Evolutionary conservation across 2,113 vertebrate species (phyloP).

Genomic region (Neofelis nebulosa): DNA sequence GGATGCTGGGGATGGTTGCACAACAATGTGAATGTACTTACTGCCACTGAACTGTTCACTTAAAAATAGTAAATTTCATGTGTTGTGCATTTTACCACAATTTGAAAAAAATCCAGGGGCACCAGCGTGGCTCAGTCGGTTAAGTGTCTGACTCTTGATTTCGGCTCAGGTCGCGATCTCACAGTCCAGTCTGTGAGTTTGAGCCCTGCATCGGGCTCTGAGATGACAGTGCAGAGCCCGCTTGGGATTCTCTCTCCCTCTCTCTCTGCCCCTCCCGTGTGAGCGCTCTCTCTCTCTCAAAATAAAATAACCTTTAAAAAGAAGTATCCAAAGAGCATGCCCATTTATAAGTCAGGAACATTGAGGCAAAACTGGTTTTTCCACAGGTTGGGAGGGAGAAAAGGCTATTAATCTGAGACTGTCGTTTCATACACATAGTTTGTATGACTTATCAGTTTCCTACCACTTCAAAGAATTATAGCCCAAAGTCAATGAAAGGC

Average conservation of each 20-base stretch:
- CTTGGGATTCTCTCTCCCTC: too few relatives aligned
- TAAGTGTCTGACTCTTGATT: too few relatives aligned
- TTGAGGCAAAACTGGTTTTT: not conserved
- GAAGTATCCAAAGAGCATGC: not conserved
- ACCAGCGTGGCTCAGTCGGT: too few relatives aligned
- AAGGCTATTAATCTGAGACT: not conserved
- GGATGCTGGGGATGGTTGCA: too few relatives aligned
- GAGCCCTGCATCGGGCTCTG: too few relatives aligned
- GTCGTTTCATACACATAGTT: not conserved
- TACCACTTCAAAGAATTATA: not conserved
- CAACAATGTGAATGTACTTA: not conserved
- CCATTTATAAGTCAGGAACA: not conserved
- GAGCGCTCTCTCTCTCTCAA: too few relatives aligned
- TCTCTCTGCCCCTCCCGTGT: too few relatives aligned
- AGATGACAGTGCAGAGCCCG: too few relatives aligned
- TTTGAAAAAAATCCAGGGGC: not conserved
- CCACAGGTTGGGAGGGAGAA: not conserved
- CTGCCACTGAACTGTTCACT: not conserved
- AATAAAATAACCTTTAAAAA: not conserved
- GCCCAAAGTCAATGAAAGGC: not conserved
- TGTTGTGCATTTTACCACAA: not conserved
- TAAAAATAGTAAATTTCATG: not conserved
- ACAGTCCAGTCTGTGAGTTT: too few relatives aligned
- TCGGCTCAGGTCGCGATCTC: too few relatives aligned
- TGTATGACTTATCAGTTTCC: not conserved